Evolutionary conservation across 2,888 invertebrate genomes (phyloP).

Genomic region (Aelia acuminata): DNA sequence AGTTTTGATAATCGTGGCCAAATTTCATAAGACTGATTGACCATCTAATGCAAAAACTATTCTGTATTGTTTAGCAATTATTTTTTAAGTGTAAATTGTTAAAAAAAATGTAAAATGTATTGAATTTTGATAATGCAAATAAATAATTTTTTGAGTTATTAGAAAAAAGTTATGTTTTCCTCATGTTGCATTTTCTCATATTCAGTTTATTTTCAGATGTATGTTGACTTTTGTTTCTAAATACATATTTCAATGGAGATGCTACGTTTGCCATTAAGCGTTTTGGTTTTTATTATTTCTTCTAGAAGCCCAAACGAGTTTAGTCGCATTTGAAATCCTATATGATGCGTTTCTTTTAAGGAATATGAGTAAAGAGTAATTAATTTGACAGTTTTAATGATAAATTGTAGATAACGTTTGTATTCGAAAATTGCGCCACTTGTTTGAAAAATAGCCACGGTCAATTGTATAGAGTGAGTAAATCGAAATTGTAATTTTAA

Average conservation of each 20-base stretch:
- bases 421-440: slow-evolving; percentile 29
- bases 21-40: background rate
- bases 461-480: slow-evolving; percentile 14
- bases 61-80: background rate
- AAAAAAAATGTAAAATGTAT: background rate
- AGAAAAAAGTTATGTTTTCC: background rate
- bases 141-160: background rate
- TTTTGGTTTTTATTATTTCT: background rate
- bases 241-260: slow-evolving; percentile 11
- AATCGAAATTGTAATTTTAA: background rate
- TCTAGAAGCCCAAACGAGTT: background rate
- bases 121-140: background rate
- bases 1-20: background rate
- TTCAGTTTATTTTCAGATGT: slow-evolving; percentile 25
- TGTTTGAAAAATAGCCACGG: background rate
- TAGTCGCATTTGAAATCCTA: background rate
- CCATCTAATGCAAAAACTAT: background rate
- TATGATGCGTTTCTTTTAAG: background rate
- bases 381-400: background rate
- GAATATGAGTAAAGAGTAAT: background rate
- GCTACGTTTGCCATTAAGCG: background rate
- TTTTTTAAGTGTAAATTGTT: background rate
- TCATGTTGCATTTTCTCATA: background rate
- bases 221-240: slow-evolving; percentile 34
- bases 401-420: background rate